Evolutionary conservation across 2,113 vertebrate species (phyloP), one percentile per base, ranked within the genome.

Genomic region (Malurus alboscapulatus): DNA sequence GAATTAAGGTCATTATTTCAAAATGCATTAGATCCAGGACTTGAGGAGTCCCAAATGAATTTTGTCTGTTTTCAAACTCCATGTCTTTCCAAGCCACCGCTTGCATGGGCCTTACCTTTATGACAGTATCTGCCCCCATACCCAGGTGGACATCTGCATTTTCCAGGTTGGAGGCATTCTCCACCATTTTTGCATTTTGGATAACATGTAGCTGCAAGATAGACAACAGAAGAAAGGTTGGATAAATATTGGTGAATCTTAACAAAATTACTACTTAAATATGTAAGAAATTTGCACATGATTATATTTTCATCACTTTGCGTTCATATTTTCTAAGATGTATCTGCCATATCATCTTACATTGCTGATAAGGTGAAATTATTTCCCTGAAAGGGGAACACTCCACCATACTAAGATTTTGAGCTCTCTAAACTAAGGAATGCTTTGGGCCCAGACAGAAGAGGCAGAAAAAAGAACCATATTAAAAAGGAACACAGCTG

Each of bases 101-200:
- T 36, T 59, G 25, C 20, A 68, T n/a, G 29, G 30, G 20, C 78
- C 71, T 58, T 87, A 93, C 98, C 98, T 98, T 98, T 98, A 88
- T 98, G 98, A 90, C 98, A 98, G 73, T 98, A 98, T 97, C 97
- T 97, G 66, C 98, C 98, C 59, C 98, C 98, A 72, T 97, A 98
- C 22, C 98, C 98, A 68, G 97, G 88, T 21, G 96, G 97, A 80
- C 98, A 98, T 95, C 98, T 97, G 96, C 98, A 98, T 93, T 99
- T 98, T 86, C 98, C 98, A 78, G 98, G 98, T 59, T 98, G 97
- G 54, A 98, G 98, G 93, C 98, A 99, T 72, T 94, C 96, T 73
- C 98, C 98, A 68, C 98, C 98, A 20, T 99, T 98, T 97, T 98
- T 99, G 97, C 98, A 99, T 96, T 98, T 99, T 75, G 98, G 98